A percentile compares a stretch with the other conserved stretches of the same genome.
Evolutionary conservation across 2,888 invertebrate species (phyloP).

Genomic region (Bugulina stolonifera): DNA sequence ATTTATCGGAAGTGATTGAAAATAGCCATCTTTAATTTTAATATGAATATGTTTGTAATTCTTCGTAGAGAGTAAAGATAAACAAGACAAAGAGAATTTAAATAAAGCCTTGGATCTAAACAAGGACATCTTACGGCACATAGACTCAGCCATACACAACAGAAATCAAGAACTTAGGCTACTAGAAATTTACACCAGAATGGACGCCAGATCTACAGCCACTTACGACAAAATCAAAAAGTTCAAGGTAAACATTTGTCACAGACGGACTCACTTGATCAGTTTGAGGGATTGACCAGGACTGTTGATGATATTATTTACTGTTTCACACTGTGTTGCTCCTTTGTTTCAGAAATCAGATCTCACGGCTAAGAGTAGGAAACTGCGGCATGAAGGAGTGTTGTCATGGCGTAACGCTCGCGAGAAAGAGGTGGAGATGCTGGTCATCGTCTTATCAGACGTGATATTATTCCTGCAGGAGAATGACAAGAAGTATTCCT

Average conservation of each 20-base stretch:
- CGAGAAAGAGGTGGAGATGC: slow-evolving; percentile 68
- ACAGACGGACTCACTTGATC: background rate
- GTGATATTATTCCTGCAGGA: slow-evolving; percentile 85
- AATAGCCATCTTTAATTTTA: no score
- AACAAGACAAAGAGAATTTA: slow-evolving; percentile 71
- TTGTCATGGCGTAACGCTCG: slow-evolving; percentile 84
- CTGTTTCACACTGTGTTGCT: no score
- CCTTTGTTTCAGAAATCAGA: slow-evolving; percentile 66
- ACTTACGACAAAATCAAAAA: slow-evolving; percentile 62
- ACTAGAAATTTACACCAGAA: slow-evolving; percentile 80
- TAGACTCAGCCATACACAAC: slow-evolving; percentile 86
- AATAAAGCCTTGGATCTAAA: slow-evolving; percentile 73
- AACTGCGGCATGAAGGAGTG: slow-evolving; percentile 75
- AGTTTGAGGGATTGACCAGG: no score
- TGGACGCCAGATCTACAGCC: slow-evolving; percentile 84
- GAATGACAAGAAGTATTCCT: slow-evolving; percentile 80
- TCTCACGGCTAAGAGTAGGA: slow-evolving; percentile 74
- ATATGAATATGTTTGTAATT: no score
- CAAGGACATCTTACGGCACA: slow-evolving; percentile 81
- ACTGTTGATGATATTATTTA: no score
- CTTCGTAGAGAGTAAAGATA: slow-evolving; percentile 54
- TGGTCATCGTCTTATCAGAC: slow-evolving; percentile 84
- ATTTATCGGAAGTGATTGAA: no score
- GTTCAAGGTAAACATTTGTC: slow-evolving; percentile 68
- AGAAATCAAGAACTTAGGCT: slow-evolving; percentile 83